Conservation (phyloP, 1,140 invertebrate genomes). For the Zophobas atratus region DNA sequence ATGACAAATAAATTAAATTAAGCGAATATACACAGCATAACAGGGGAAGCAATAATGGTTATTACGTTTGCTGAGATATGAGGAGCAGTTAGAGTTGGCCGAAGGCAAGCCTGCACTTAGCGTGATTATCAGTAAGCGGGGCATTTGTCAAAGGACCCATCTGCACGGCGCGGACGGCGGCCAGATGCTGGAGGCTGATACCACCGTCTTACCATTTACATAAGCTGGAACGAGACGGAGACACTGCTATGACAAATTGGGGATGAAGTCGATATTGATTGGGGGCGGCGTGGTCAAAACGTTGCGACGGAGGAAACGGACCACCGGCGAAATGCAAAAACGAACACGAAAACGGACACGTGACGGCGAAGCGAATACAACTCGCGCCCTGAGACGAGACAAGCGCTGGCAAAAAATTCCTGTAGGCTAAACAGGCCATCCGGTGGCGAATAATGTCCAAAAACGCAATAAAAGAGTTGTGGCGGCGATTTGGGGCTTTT, state of each 20-base stretch:
- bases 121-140: conserved; percentile 53
- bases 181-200: conserved; percentile 49
- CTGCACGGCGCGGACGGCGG: conserved; percentile 47
- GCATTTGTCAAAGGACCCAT: conserved; percentile 52
- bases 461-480: too few species aligned
- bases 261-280: conserved; percentile 49
- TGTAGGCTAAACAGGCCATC: too few species aligned
- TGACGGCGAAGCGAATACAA: too few species aligned
- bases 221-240: conserved; percentile 13
- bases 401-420: too few species aligned
- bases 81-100: conserved; percentile 51
- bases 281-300: conserved; percentile 81
- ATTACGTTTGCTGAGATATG: conserved; percentile 56
- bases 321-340: neutral
- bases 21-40: conserved; percentile 52
- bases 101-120: conserved; percentile 49
- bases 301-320: neutral
- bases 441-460: too few species aligned
- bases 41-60: conserved; percentile 55
- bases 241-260: conserved; percentile 50
- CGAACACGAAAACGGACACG: too few species aligned
- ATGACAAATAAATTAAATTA: conserved; percentile 55
- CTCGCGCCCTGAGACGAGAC: too few species aligned
- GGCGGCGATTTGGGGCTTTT: too few species aligned
- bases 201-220: conserved; percentile 21